phyloP scores from a whole-genome alignment of 2,888 invertebrate species.

The Loripinus fragilis region DNA sequence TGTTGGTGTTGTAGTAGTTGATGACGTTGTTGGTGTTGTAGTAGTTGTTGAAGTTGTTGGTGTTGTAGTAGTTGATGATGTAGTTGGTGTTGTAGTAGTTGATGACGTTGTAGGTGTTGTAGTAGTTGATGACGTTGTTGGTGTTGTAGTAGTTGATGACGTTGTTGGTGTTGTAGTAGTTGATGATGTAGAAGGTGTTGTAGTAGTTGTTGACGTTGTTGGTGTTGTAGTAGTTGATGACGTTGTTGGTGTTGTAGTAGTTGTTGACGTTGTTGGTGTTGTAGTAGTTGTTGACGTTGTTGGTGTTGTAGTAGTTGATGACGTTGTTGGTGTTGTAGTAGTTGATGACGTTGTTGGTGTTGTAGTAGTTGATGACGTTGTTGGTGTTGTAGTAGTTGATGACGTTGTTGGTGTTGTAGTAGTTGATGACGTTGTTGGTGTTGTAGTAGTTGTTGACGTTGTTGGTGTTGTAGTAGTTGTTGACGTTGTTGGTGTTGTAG shows the following conservation, averaged over 20 bases:
- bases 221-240: background rate
- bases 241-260: constrained; percentile 8
- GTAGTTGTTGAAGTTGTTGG: background rate
- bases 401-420: constrained; percentile 16
- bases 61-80: background rate
- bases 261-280: background rate
- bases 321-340: background rate
- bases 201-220: too few relatives aligned
- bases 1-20: too few relatives aligned
- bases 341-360: constrained; percentile 4
- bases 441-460: background rate
- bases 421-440: background rate
- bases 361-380: background rate
- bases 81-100: background rate
- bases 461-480: constrained; percentile 16
- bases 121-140: too few relatives aligned
- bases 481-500: background rate
- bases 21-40: constrained; percentile 1
- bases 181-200: background rate
- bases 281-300: background rate
- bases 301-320: background rate
- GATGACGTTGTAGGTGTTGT: background rate
- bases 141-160: too few relatives aligned
- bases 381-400: too few relatives aligned
- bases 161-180: too few relatives aligned